Evolutionary conservation across 2,113 vertebrate species (phyloP), one percentile per base, ranked within the genome.

Genomic region (Myodes glareolus): DNA sequence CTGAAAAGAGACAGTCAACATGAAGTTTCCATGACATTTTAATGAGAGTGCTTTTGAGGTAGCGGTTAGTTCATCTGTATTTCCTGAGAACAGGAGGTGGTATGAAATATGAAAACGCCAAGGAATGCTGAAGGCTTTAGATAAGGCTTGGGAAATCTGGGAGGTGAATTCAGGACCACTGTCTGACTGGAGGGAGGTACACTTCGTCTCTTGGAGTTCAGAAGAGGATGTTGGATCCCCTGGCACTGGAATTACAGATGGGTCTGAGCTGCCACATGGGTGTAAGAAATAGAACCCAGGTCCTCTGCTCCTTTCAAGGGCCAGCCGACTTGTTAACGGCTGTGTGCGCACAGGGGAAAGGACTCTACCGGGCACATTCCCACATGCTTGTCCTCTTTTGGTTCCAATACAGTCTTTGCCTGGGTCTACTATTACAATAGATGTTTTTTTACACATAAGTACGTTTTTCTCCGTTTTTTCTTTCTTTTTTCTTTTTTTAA

Each of bases 261-360:
- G 33, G 16, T 36, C 31, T 68, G 13, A 68, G 27, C 67, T 68
- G 31, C 31, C 67, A 68, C 67, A 68, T 68, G 67, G 67, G 33
- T 70, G 33, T 36, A 36, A 19, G 67, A 36, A 70, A 98, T 87
- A 98, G 98, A 0, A 98, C 98, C 7, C 98, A 98, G 45, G 45
- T 47, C 72, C n/a, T 75, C 72, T 42, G 86, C 12, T 16, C 61
- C 47, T 82, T 77, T 42, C 17, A 23, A 8, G 42, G 36, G 29
- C 21, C 72, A 68, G 72, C 9, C 9, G n/a, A 33, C 39, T 17
- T 90, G 89, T 50, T 58, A 39, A 39, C 45, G 36, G 61, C 36
- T 36, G 1, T 25, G 14, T 78, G 36, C 19, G 70, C 50, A 52
- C 6, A 5, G 52, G 50, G 17, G 7, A 9, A 25, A 5, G 31